phyloP scores from a whole-genome alignment of 92 coral and sea anemone genomes.

The Epizoanthus ramosus region DNA sequence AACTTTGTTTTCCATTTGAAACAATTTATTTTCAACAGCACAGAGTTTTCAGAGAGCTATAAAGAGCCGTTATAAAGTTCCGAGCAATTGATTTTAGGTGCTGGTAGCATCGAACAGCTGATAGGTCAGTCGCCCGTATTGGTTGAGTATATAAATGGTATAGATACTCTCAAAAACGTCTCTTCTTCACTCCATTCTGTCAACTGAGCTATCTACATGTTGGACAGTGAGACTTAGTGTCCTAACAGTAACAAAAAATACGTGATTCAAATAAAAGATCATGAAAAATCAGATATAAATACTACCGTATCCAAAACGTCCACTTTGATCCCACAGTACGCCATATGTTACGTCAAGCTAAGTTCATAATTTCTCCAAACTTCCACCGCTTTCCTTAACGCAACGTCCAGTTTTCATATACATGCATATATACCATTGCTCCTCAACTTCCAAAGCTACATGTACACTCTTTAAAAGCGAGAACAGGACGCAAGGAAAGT shows the following conservation, averaged over 20 bases:
- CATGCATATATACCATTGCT: background rate
- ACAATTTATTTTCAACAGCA: background rate
- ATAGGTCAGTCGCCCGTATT: background rate
- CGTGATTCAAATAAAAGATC: background rate
- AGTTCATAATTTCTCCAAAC: background rate
- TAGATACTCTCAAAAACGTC: background rate
- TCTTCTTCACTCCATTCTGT: background rate
- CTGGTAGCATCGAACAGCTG: background rate
- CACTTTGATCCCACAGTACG: constrained; percentile 18
- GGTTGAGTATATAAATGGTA: background rate
- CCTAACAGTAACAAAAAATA: background rate
- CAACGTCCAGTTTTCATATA: background rate
- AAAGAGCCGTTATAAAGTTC: background rate
- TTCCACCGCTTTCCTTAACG: background rate
- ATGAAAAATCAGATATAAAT: background rate
- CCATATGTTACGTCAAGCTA: constrained; percentile 6
- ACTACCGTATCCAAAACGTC: constrained; percentile 18
- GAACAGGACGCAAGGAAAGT: background rate
- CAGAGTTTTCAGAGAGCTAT: background rate
- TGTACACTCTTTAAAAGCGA: background rate
- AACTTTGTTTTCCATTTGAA: background rate
- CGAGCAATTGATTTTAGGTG: background rate
- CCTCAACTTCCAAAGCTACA: background rate
- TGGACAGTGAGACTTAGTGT: background rate
- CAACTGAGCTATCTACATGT: background rate